Evolutionary conservation across 2,113 vertebrate genomes (phyloP), one percentile per base, ranked within the genome.

Genomic region (Crotalus horridus): DNA sequence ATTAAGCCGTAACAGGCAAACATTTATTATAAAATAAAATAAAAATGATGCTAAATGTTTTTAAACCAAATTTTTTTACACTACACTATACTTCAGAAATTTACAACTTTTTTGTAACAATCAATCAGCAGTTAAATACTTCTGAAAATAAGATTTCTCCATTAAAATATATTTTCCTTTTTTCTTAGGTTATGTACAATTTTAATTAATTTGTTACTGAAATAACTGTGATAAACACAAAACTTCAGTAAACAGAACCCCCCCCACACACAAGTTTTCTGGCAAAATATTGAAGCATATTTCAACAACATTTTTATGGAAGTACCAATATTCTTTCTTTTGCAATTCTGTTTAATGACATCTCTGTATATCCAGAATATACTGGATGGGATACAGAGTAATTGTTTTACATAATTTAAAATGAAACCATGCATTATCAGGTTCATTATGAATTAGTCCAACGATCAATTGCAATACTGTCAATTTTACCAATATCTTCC

Each of bases 61-160:
- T 97, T 96, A 95, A 96, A 97, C 96, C 96, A 97, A 95, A 91
- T 90, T 95, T 93, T 0, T 96, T 95, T 97, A 97, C 96, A 98
- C 97, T 97, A 98, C 97, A 97, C 97, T 98, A 96, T 95, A 96
- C 96, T 88, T 92, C 97, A 97, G 97, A 98, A 98, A 98, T 98
- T 96, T 98, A 98, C 96, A 98, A 96, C 97, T 97, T 96, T 98
- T 97, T 97, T 97, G 97, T 97, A 97, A 97, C 97, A 98, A 98
- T 98, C 97, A 93, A 96, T 97, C 97, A 98, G 96, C 97, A 98
- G 97, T 98, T 98, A 98, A 98, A 98, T 98, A 98, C 59, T 95
- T 95, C 94, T 97, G 97, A 98, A 98, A 98, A 98, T 98, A 98
- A 98, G 96, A 93, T 97, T 96, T 90, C 96, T 97, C 96, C 97